Conservation (phyloP, 2,888 invertebrate genomes). For the Drosophila quinaria region DNA sequence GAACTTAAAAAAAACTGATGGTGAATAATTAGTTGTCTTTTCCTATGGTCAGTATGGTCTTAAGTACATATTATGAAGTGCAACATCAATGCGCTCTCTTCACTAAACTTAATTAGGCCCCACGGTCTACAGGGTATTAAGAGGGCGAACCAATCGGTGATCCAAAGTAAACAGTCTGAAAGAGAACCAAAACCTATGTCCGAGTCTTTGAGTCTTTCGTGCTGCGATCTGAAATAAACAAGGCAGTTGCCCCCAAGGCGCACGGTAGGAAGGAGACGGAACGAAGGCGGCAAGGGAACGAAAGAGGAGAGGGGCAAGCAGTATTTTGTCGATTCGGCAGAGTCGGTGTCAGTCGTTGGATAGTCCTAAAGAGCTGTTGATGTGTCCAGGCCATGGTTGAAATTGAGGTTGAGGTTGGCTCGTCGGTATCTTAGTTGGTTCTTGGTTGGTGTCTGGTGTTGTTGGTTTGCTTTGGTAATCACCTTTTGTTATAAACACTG, state of each 20-base stretch:
- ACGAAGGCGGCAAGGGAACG: not conserved
- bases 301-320: not conserved
- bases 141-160: not conserved
- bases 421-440: not conserved
- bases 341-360: constrained; percentile 40
- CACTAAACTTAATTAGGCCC: not conserved
- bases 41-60: not conserved
- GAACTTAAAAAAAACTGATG: no score
- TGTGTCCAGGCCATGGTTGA: constrained; percentile 43
- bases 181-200: constrained; percentile 23
- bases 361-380: constrained; percentile 71
- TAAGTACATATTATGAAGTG: not conserved
- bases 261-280: constrained; percentile 24
- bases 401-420: constrained; percentile 14
- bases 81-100: no score
- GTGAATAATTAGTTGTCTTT: no score
- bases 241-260: constrained; percentile 66
- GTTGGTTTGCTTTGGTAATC: constrained; percentile 81
- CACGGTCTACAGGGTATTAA: constrained; percentile 30
- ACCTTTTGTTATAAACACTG: constrained; percentile 85
- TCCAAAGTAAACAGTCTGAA: not conserved
- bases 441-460: constrained; percentile 54
- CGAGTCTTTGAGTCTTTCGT: constrained; percentile 38
- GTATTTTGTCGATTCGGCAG: constrained; percentile 15
- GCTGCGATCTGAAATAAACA: constrained; percentile 58